Evolutionary conservation across 1,140 invertebrate species (phyloP), one percentile per base, ranked within the genome.

Genomic region (Melitaea cinxia): DNA sequence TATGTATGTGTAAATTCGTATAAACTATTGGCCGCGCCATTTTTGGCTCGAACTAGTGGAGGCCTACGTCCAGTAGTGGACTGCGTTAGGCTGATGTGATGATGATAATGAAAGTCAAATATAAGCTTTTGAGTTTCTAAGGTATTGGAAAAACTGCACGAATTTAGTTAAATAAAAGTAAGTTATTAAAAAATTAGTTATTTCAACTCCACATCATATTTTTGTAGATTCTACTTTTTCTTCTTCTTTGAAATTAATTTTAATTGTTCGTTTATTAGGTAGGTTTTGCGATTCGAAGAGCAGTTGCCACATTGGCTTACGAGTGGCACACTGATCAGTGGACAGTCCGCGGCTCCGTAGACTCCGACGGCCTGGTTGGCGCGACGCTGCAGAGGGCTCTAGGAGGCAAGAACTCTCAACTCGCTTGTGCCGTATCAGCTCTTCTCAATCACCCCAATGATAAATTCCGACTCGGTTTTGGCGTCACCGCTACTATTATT

Each of bases 381-480:
- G 84, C 84, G 9, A 90, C 85, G 0, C 65, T 90, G 9, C 80
- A 86, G 60, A 75, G 80, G 4, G 73, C 80, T 0, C 75, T 89
- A 1, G 85, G 85, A 14, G 85, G 88, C n/a, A 80, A 80, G 60
- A 72, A 68, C 10, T 74, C 85, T 1, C 66, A 85, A 14, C 72
- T 90, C 1, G 77, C 83, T 4, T 88, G 82, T 42, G 81, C 85
- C 7, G 68, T 90, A 28, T 90, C 88, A 0, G 85, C 88, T 9
- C 77, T 90, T 2, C 79, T 89, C 26, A 90, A 90, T 58, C 88
- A 90, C 53, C 85, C 85, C n/a, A 90, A 90, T 39, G 79, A 90
- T 53, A 90, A 90, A 63, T 90, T 90, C 53, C 65, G 83, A 47
- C 78, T 90, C 0, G 88, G 88, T 0, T 88, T 90, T 50, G 82